These are phyloP conservation scores for Edolisoma coerulescens DNA, from an alignment of 2,113 vertebrate species.

Conservation along the genomic window DNA sequence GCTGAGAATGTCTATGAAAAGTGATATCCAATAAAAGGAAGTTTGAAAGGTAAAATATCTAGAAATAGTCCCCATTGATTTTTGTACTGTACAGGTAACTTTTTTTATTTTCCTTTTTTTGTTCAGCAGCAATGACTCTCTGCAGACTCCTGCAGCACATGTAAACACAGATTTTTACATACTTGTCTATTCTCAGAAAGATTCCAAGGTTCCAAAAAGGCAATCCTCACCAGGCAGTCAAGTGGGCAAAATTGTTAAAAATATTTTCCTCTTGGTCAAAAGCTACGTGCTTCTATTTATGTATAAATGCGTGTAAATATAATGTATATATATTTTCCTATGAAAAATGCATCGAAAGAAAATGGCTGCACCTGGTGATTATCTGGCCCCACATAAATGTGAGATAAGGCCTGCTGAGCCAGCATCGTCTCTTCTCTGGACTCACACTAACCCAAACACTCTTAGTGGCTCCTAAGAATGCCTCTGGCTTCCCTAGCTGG, in stretches of 20 bases:
- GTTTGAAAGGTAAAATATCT: background rate
- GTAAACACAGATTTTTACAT: background rate
- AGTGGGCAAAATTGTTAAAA: background rate
- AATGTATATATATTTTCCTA: background rate
- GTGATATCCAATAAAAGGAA: background rate
- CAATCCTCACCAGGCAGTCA: background rate
- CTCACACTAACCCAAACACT: background rate
- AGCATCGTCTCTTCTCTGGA: background rate
- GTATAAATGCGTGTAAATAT: accelerated
- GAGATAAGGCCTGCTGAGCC: background rate
- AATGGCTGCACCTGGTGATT: too few relatives aligned
- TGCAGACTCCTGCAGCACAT: background rate
- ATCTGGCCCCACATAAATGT: too few relatives aligned
- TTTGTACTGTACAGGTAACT: background rate
- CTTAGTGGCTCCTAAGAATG: accelerated
- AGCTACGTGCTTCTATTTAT: background rate
- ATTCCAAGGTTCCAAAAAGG: background rate
- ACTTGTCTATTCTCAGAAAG: accelerated
- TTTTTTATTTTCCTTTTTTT: background rate
- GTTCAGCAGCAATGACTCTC: background rate
- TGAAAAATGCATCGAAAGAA: accelerated
- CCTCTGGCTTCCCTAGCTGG: accelerated
- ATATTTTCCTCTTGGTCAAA: background rate
- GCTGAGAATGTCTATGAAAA: background rate
- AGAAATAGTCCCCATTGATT: background rate